A percentile compares a stretch with the other conserved stretches of the same genome.
Evolutionary conservation across 2,113 vertebrate species (phyloP).

Genomic region (Origma solitaria): DNA sequence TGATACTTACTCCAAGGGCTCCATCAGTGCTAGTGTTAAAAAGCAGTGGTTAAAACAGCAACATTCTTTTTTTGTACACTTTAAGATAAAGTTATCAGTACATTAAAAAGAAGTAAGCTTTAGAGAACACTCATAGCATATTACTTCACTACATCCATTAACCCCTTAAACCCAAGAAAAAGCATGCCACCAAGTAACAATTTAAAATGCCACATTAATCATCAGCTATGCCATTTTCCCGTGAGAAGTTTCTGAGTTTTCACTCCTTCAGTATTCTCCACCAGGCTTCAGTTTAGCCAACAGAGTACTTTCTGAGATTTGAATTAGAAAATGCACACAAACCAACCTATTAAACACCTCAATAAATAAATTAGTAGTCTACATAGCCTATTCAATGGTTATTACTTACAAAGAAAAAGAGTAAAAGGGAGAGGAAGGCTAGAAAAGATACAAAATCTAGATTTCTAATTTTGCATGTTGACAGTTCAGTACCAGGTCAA

Average conservation of each 20-base stretch:
- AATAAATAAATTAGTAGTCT: not conserved
- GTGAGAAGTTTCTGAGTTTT: not conserved
- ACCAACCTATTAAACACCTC: not conserved
- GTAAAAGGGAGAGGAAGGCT: not conserved
- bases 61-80: not conserved
- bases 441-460: not conserved
- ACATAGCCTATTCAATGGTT: not conserved
- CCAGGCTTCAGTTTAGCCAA: not conserved
- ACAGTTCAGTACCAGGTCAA: not conserved
- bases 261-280: not conserved
- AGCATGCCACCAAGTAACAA: not conserved
- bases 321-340: not conserved
- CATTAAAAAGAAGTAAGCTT: not conserved
- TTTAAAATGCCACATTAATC: not conserved
- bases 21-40: slow-evolving; percentile 82
- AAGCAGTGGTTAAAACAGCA: not conserved
- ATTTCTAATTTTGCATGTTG: not conserved
- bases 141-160: not conserved
- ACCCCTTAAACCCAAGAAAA: not conserved
- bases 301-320: not conserved
- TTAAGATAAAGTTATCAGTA: not conserved
- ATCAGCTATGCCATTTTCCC: not conserved
- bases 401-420: not conserved
- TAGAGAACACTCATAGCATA: not conserved
- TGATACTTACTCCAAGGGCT: slow-evolving; percentile 94